phyloP scores from a whole-genome alignment of 2,113 vertebrate genomes.

The Actinemys pallida region DNA sequence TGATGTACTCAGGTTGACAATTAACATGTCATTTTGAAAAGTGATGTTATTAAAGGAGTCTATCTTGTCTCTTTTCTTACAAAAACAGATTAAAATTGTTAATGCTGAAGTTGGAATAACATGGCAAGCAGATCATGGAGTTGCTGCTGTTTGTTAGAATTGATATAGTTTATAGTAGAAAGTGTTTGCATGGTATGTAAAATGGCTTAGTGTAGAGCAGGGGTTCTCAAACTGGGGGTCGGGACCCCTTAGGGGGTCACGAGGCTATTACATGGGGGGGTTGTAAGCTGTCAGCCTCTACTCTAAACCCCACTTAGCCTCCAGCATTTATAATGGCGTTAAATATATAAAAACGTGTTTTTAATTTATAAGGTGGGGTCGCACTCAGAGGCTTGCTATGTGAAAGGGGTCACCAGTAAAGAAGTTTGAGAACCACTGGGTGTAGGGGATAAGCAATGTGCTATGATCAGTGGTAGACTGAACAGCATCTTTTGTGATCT shows the following conservation, averaged over 20 bases:
- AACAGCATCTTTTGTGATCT: background rate
- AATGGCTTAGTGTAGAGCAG: constrained; percentile 13
- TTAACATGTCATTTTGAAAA: constrained; percentile 44
- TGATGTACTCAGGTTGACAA: background rate
- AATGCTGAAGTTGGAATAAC: background rate
- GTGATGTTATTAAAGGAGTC: background rate
- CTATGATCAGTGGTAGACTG: background rate
- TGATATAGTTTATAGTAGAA: background rate
- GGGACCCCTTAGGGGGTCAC: too few species aligned
- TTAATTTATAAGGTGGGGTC: too few species aligned
- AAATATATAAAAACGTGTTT: too few species aligned
- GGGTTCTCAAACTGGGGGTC: too few species aligned
- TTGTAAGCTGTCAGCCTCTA: too few species aligned
- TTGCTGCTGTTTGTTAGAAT: background rate
- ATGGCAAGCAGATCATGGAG: background rate
- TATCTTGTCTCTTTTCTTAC: constrained; percentile 9
- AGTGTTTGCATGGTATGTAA: background rate
- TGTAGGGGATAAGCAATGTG: background rate
- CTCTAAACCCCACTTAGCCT: too few species aligned
- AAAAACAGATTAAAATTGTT: rapidly evolving
- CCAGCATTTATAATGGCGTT: too few species aligned
- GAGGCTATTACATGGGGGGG: too few species aligned
- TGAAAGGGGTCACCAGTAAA: too few species aligned
- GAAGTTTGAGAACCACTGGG: too few species aligned
- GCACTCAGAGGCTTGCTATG: too few species aligned